Base-by-base conservation (phyloP, 2,888 invertebrate species). In the Torymus auratus region DNA sequence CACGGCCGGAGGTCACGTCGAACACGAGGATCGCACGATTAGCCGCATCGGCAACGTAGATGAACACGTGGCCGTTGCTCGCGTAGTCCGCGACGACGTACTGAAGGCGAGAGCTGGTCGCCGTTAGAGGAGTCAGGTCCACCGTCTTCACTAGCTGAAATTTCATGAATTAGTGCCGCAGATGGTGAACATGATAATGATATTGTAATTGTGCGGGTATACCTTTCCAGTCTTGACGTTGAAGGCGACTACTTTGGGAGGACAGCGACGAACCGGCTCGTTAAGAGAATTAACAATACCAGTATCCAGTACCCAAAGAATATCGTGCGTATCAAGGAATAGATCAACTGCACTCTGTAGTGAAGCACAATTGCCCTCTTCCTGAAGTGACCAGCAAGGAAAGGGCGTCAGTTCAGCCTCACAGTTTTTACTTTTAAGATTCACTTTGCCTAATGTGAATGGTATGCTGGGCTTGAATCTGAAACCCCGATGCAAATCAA, bases 261-360 rank as follows among this genome's bases (percentile, higher is more conserved):
- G 92, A 85, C 95, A 95, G 14, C 93, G 93, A 77, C 94, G 92
- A 12, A 93, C 91, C 0, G 95, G 94, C 0, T 92, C 91, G 80
- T 94, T 93, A 78, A 95, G 85, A 0, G 94, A 94, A 84, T 95
- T 94, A 0, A 95, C 93, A 65, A 95, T 92, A 15, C 96, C 96
- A 14, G 91, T 41, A 41, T 41, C 41, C 41, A 41, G 41, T 41
- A 41, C 41, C 41, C 41, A 41, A 41, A 41, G 41, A 83, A 94
- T 93, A 65, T 94, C 94, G 3, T 79, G n/a, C 17, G 52, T 11
- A 83, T 94, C 94, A 52, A 93, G 88, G 88, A 92, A 91, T 73
- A 95, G 89, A 86, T 96, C 96, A 0, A 96, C 94, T 1, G 94
- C 95, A 75, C 94, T 95, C 86, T 95, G 95, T 13, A 71, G n/a